phyloP scores from a whole-genome alignment of 2,888 invertebrate species.

The Omphaloscelis lunosa region DNA sequence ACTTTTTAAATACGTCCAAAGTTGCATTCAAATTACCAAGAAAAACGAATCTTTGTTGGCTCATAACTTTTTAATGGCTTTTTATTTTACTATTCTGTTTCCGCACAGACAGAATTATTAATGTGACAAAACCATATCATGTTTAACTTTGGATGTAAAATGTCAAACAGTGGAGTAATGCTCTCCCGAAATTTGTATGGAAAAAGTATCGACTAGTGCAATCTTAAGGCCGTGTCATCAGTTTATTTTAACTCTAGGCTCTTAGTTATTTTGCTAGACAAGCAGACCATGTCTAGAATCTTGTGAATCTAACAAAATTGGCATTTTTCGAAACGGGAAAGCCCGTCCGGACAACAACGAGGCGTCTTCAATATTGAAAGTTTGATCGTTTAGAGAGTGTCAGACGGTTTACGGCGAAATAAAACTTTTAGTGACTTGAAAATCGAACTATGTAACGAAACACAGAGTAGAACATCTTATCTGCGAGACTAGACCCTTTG shows the following conservation, averaged over 20 bases:
- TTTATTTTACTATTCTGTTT: no score
- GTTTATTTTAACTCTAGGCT: background rate
- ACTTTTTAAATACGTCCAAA: background rate
- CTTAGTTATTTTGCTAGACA: background rate
- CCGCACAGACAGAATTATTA: no score
- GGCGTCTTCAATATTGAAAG: slow-evolving; percentile 4
- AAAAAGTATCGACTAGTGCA: no score
- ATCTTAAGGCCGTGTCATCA: no score
- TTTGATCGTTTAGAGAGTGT: slow-evolving; percentile 11
- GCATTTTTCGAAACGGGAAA: background rate
- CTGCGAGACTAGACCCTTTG: no score
- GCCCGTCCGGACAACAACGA: slow-evolving; percentile 2
- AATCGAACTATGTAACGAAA: slow-evolving; percentile 4
- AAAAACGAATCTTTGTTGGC: no score
- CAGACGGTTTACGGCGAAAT: slow-evolving; percentile 5
- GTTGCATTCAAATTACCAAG: no score
- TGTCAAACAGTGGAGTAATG: no score
- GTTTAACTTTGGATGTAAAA: no score
- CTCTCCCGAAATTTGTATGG: no score
- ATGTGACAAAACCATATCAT: no score
- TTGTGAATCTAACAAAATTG: background rate
- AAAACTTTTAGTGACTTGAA: slow-evolving; percentile 16
- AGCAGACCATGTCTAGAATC: background rate
- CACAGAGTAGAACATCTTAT: background rate
- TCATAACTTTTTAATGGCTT: no score